A percentile compares a stretch with the other conserved stretches of the same genome.
Evolutionary conservation across 2,888 invertebrate species (phyloP).

Genomic region (Dendrolimus houi): DNA sequence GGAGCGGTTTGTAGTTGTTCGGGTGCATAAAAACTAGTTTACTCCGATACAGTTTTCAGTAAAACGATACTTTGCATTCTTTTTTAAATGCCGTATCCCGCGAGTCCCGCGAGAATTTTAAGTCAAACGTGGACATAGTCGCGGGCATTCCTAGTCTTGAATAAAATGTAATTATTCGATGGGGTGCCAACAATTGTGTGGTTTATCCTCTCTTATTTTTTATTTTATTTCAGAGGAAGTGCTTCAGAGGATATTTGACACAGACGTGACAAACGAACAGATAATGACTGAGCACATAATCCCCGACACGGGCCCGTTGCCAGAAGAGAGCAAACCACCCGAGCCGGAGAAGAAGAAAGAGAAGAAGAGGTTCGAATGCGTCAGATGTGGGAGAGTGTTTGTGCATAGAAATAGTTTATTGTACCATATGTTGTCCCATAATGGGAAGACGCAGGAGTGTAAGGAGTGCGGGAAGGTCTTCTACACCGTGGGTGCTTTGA

Average conservation of each 20-base stretch:
- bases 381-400: constrained; percentile 84
- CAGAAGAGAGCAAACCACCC: constrained; percentile 1
- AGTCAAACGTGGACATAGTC: no score
- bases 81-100: no score
- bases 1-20: no score
- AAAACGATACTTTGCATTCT: no score
- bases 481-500: constrained; percentile 87
- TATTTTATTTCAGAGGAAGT: constrained; percentile 44
- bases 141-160: no score
- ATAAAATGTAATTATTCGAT: no score
- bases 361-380: constrained; percentile 70
- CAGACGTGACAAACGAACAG: constrained; percentile 29
- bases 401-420: constrained; percentile 89
- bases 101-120: no score
- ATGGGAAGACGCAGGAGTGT: constrained; percentile 86
- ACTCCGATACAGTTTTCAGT: no score
- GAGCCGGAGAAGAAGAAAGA: constrained; percentile 21
- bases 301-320: constrained; percentile 11
- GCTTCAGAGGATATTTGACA: constrained; percentile 55
- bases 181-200: no score
- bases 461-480: constrained; percentile 89
- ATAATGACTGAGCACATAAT: constrained; percentile 33
- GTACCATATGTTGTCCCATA: constrained; percentile 89
- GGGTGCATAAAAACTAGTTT: no score
- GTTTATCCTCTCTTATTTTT: background rate